Evolutionary conservation across 2,888 invertebrate genomes (phyloP).

Genomic region (Craniophora ligustri): DNA sequence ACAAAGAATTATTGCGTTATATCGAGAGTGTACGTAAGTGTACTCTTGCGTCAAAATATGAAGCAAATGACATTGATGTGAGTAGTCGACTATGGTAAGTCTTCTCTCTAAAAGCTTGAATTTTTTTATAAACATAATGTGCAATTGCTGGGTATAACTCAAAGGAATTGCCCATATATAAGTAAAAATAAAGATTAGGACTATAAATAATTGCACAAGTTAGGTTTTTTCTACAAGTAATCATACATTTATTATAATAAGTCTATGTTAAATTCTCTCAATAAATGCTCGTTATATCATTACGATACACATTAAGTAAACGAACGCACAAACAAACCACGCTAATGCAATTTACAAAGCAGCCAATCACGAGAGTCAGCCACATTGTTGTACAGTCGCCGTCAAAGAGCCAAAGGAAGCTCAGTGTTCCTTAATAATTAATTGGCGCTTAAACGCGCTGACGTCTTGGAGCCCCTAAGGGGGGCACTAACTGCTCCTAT

Average conservation of each 20-base stretch:
- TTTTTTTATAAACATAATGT: no score
- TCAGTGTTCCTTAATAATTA: slow-evolving; percentile 85
- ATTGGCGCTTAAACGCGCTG: slow-evolving; percentile 86
- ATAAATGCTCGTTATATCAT: slow-evolving; percentile 18
- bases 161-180: no score
- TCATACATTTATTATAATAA: no score
- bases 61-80: neutral
- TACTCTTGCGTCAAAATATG: slow-evolving; percentile 6
- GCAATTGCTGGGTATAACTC: no score
- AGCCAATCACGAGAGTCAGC: slow-evolving; percentile 83
- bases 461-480: slow-evolving; percentile 81
- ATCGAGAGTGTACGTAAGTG: slow-evolving; percentile 31
- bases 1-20: slow-evolving; percentile 53
- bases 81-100: no score
- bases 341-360: slow-evolving; percentile 84
- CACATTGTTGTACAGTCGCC: slow-evolving; percentile 84
- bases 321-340: slow-evolving; percentile 67
- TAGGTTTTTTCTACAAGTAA: no score
- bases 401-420: slow-evolving; percentile 86
- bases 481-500: slow-evolving; percentile 78
- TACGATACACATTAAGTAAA: slow-evolving; percentile 36
- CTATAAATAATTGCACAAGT: neutral
- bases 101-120: no score
- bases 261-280: neutral
- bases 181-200: no score